phyloP scores from a whole-genome alignment of 1,140 invertebrate genomes.

The Acromyrmex heyeri region DNA sequence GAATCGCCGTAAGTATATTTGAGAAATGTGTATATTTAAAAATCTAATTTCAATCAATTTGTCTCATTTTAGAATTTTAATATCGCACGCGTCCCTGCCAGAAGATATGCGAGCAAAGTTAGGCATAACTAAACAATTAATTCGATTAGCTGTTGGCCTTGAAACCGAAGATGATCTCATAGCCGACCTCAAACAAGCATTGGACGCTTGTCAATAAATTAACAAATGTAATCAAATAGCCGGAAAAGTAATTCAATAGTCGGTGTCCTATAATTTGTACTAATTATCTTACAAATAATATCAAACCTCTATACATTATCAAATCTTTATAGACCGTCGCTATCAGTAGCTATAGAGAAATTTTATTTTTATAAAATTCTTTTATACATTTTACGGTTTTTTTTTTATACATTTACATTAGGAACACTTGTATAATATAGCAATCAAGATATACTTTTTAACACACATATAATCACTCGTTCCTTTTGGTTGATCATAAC shows the following conservation, averaged over 20 bases:
- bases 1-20: constrained; percentile 92
- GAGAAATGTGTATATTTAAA: background rate
- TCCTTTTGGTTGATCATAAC: background rate
- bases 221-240: background rate
- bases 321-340: background rate
- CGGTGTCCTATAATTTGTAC: constrained; percentile 9
- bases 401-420: constrained; percentile 35
- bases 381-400: constrained; percentile 40
- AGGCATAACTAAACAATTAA: constrained; percentile 95
- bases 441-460: constrained; percentile 25
- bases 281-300: background rate
- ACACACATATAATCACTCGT: constrained; percentile 12
- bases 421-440: constrained; percentile 44
- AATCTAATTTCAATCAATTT: background rate
- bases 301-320: too few relatives aligned
- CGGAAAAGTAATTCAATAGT: background rate
- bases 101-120: constrained; percentile 90
- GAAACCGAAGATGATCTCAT: constrained; percentile 96
- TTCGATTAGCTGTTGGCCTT: constrained; percentile 96
- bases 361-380: constrained; percentile 54
- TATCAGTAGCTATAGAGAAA: constrained; percentile 20
- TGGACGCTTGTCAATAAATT: constrained; percentile 82
- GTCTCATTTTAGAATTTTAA: constrained; percentile 87
- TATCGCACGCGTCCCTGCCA: constrained; percentile 95
- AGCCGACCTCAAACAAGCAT: constrained; percentile 94